phyloP scores from a whole-genome alignment of 2,797 vertebrate species.

The Podarcis siculus region DNA sequence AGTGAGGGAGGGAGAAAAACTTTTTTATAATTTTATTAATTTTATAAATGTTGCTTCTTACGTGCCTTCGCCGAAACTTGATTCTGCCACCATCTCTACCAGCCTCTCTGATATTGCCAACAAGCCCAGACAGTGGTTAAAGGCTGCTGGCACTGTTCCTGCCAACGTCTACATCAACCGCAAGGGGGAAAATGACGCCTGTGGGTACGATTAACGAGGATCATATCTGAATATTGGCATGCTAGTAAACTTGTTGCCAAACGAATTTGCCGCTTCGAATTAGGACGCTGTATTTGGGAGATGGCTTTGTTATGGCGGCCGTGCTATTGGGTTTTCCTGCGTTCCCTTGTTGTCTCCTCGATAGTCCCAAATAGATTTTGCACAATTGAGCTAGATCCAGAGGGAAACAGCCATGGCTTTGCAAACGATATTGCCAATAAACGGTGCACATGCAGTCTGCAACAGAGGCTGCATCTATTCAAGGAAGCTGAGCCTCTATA shows the following conservation, averaged over 20 bases:
- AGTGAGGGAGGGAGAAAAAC: not conserved
- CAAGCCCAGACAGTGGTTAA: not conserved
- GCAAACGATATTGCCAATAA: not conserved
- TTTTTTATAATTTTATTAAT: not conserved
- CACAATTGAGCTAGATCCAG: not conserved
- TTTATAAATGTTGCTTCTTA: not conserved
- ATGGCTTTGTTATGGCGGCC: not conserved
- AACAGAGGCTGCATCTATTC: not conserved
- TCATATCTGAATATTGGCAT: not conserved
- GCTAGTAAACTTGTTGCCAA: not conserved
- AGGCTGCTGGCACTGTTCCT: not conserved
- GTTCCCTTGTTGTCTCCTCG: not conserved
- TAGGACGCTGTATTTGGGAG: not conserved
- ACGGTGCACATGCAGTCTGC: not conserved
- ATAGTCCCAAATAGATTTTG: not conserved
- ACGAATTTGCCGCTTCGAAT: not conserved
- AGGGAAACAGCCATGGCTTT: not conserved
- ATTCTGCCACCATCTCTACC: not conserved
- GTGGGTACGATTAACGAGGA: not conserved
- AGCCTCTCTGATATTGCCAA: not conserved
- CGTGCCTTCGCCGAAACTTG: too few relatives aligned
- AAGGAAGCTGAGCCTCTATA: not conserved
- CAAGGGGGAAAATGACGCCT: not conserved
- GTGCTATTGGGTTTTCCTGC: not conserved
- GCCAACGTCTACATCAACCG: not conserved